Percentiles rank a stretch among this genome's conserved stretches.
These are phyloP conservation scores for Aplochiton taeniatus DNA, from an alignment of 2,797 vertebrate genomes.

Conservation along the genomic window DNA sequence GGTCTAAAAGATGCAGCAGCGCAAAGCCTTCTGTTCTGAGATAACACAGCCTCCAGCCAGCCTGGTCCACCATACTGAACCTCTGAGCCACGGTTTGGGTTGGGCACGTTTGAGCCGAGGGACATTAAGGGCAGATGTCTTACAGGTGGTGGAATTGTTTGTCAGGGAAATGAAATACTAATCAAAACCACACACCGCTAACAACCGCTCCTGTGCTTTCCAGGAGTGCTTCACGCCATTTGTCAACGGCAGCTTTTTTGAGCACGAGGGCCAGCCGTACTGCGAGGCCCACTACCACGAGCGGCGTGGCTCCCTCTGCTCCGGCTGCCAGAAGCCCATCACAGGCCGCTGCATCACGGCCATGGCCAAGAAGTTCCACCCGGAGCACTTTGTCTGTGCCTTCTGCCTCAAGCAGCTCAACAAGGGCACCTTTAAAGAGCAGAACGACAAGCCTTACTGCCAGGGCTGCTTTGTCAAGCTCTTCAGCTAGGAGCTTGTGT, in stretches of 20 bases:
- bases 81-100: no score
- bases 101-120: no score
- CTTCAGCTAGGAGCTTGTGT: slow-evolving; percentile 81
- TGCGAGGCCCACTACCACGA: slow-evolving; percentile 95
- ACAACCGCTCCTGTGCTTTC: neutral
- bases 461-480: slow-evolving; percentile 94
- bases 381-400: slow-evolving; percentile 95
- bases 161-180: no score
- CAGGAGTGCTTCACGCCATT: slow-evolving; percentile 96
- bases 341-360: slow-evolving; percentile 96
- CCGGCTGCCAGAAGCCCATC: slow-evolving; percentile 96
- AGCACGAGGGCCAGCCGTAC: slow-evolving; percentile 93
- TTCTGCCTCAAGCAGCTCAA: slow-evolving; percentile 98
- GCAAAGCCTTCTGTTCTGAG: no score
- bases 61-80: no score
- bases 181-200: neutral
- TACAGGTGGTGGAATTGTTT: no score
- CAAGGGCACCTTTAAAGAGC: slow-evolving; percentile 98
- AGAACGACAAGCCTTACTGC: slow-evolving; percentile 97
- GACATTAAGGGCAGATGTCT: no score
- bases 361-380: slow-evolving; percentile 97
- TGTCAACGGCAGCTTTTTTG: slow-evolving; percentile 93
- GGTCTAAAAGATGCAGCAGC: no score
- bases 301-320: slow-evolving; percentile 90
- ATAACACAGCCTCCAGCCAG: no score